Conservation (phyloP, 1,140 invertebrate species). For the Drosophila funebris region DNA sequence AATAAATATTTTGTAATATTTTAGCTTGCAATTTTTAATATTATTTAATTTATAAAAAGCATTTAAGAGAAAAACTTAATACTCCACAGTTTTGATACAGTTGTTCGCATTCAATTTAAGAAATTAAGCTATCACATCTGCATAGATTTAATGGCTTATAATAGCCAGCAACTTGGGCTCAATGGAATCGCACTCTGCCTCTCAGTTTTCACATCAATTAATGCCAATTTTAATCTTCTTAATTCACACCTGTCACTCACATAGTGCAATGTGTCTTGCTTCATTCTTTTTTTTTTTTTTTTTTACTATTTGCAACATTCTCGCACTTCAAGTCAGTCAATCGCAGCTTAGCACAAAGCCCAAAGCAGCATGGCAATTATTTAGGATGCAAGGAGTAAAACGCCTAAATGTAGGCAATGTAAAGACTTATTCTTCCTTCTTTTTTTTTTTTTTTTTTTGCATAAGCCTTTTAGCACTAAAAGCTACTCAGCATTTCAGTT, state of each 20-base stretch:
- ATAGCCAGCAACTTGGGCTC: not conserved
- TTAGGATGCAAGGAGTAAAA: conserved; percentile 23
- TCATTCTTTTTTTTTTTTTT: too few species aligned
- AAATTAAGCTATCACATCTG: not conserved
- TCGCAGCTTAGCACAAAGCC: conserved; percentile 13
- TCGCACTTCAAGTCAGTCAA: conserved; percentile 20
- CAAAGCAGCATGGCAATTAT: conserved; percentile 52
- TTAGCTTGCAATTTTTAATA: too few species aligned
- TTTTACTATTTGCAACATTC: not conserved
- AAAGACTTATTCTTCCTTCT: too few species aligned
- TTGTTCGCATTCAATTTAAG: not conserved
- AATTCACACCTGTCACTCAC: conserved; percentile 30
- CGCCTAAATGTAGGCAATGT: conserved; percentile 54
- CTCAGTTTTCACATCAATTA: conserved; percentile 8
- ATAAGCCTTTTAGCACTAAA: conserved; percentile 71
- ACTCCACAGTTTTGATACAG: not conserved
- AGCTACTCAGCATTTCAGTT: conserved; percentile 62
- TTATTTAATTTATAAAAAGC: too few species aligned
- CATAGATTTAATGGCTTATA: not conserved
- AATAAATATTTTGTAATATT: too few species aligned
- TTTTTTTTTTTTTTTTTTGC: conserved; percentile 42
- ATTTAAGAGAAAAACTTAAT: not conserved
- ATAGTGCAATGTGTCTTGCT: not conserved
- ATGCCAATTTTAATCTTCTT: conserved; percentile 9
- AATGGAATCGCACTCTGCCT: not conserved